Evolutionary conservation across 2,797 vertebrate species (phyloP).

Genomic region (Martes flavigula): DNA sequence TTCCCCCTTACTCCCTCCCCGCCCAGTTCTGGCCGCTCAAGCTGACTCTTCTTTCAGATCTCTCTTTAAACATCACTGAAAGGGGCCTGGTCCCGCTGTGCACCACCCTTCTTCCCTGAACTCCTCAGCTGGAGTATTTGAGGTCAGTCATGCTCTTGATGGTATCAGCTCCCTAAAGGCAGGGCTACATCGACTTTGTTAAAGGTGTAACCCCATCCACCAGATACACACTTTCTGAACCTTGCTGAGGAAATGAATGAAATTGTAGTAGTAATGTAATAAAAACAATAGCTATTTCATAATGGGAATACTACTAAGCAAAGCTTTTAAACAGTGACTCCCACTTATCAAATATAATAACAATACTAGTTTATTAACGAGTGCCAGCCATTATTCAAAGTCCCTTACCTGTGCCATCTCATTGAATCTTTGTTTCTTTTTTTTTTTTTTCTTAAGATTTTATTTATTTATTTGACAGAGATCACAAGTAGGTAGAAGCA

Average conservation of each 20-base stretch:
- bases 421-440: too few relatives aligned
- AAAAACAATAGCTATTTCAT: neutral
- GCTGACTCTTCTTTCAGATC: neutral
- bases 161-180: neutral
- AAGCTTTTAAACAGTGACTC: neutral
- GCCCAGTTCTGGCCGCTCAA: neutral
- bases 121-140: neutral
- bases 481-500: too few relatives aligned
- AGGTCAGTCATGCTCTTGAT: neutral
- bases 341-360: neutral
- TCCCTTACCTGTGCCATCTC: neutral
- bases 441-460: too few relatives aligned
- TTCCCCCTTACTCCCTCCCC: accelerated
- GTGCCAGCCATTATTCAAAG: neutral
- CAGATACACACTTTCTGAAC: neutral
- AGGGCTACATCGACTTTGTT: neutral
- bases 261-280: neutral
- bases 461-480: too few relatives aligned
- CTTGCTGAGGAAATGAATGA: neutral
- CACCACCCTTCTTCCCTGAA: neutral
- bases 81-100: neutral
- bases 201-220: neutral
- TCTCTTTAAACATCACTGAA: neutral
- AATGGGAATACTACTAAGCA: neutral
- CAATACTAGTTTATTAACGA: neutral